Evolutionary conservation across 2,888 invertebrate genomes (phyloP).

Genomic region (Ischnus inquisitorius): DNA sequence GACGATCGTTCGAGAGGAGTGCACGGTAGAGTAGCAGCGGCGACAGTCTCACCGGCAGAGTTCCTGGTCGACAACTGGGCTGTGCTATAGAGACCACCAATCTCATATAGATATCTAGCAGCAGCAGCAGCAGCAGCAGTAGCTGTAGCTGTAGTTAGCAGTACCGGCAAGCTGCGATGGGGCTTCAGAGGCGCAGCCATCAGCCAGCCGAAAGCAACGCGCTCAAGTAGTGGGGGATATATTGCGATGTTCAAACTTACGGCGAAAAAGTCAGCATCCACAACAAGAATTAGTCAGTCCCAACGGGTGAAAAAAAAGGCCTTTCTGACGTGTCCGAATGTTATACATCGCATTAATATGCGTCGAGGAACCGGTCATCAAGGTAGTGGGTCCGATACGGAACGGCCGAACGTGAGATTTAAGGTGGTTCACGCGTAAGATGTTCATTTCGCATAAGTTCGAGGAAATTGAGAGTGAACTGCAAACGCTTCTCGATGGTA

Average conservation of each 20-base stretch:
- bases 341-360: no score
- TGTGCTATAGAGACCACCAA: slow-evolving; percentile 74
- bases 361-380: no score
- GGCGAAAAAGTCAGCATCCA: slow-evolving; percentile 25
- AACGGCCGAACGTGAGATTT: no score
- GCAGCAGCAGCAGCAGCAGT: slow-evolving; percentile 57
- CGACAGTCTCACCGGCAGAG: slow-evolving; percentile 73
- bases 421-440: no score
- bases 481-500: no score
- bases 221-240: slow-evolving; percentile 63
- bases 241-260: slow-evolving; percentile 33
- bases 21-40: slow-evolving; percentile 31
- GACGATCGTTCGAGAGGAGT: slow-evolving; percentile 7
- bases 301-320: slow-evolving; percentile 16
- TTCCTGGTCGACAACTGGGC: slow-evolving; percentile 78
- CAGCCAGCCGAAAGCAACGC: slow-evolving; percentile 56
- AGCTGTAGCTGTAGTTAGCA: no score
- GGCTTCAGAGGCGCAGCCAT: slow-evolving; percentile 62
- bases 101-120: slow-evolving; percentile 76
- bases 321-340: not conserved
- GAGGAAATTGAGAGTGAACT: no score
- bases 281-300: slow-evolving; percentile 5
- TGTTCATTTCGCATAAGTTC: no score
- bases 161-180: slow-evolving; percentile 64
- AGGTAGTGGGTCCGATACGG: no score